Evolutionary conservation across 2,113 vertebrate genomes (phyloP).

Genomic region (Psittacus erithacus): DNA sequence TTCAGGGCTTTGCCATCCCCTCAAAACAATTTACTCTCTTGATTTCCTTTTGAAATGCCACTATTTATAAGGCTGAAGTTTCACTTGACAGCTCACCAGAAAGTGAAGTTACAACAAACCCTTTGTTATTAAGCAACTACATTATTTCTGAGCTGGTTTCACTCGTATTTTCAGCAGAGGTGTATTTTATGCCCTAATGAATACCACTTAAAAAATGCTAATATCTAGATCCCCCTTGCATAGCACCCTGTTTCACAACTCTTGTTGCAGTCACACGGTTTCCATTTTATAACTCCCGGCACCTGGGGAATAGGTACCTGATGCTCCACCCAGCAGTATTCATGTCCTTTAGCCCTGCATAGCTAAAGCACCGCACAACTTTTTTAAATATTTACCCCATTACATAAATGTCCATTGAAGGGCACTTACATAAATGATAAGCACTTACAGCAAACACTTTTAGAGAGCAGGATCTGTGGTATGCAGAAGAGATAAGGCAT

Average conservation of each 20-base stretch:
- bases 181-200: neutral
- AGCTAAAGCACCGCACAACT: slow-evolving; percentile 48
- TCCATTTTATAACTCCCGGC: slow-evolving; percentile 10
- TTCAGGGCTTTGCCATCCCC: neutral
- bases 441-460: slow-evolving; percentile 63
- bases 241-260: neutral
- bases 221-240: neutral
- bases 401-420: slow-evolving; percentile 70
- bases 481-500: slow-evolving; percentile 64
- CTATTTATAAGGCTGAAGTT: slow-evolving; percentile 44
- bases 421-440: slow-evolving; percentile 70
- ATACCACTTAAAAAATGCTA: neutral
- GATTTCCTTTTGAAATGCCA: slow-evolving; percentile 42
- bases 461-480: slow-evolving; percentile 62
- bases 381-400: slow-evolving; percentile 72
- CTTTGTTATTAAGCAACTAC: neutral
- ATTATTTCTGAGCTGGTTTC: slow-evolving; percentile 3
- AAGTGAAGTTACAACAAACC: neutral
- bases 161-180: neutral
- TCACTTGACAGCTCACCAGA: slow-evolving; percentile 11
- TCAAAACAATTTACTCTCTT: slow-evolving; percentile 29
- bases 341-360: slow-evolving; percentile 1
- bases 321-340: neutral
- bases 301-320: neutral
- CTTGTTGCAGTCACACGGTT: neutral